Conservation (phyloP, 2,888 invertebrate species). For the Cosmorhoe ocellata region DNA sequence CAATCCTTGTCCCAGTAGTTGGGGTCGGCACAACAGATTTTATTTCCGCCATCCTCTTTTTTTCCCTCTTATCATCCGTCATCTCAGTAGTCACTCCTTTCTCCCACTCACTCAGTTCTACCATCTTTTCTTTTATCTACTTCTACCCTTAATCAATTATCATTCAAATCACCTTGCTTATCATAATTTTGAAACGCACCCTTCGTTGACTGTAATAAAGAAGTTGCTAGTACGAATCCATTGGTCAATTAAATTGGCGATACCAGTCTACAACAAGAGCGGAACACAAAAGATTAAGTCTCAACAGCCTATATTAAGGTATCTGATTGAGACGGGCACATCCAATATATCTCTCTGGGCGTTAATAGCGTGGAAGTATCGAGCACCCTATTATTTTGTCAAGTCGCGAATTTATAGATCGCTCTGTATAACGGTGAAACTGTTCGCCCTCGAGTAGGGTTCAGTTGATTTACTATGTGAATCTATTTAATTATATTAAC, state of each 20-base stretch:
- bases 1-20: too few relatives aligned
- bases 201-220: too few relatives aligned
- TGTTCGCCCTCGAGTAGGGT: conserved; percentile 26
- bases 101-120: too few relatives aligned
- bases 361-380: conserved; percentile 78
- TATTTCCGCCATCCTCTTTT: too few relatives aligned
- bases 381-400: conserved; percentile 80
- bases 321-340: conserved; percentile 77
- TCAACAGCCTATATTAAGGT: conserved; percentile 61
- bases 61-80: too few relatives aligned
- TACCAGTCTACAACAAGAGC: conserved; percentile 12
- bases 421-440: conserved; percentile 64
- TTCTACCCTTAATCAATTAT: too few relatives aligned
- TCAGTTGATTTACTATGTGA: conserved; percentile 37
- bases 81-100: too few relatives aligned
- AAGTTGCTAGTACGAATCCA: not conserved
- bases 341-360: conserved; percentile 78
- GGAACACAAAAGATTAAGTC: conserved; percentile 24
- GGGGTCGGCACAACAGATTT: too few relatives aligned
- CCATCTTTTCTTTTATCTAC: too few relatives aligned
- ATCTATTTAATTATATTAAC: conserved; percentile 33
- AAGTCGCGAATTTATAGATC: conserved; percentile 78
- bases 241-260: conserved; percentile 10
- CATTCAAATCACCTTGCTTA: too few relatives aligned
- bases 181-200: too few relatives aligned